Evolutionary conservation across 2,797 vertebrate species (phyloP).

Genomic region (Urophycis tenuis): DNA sequence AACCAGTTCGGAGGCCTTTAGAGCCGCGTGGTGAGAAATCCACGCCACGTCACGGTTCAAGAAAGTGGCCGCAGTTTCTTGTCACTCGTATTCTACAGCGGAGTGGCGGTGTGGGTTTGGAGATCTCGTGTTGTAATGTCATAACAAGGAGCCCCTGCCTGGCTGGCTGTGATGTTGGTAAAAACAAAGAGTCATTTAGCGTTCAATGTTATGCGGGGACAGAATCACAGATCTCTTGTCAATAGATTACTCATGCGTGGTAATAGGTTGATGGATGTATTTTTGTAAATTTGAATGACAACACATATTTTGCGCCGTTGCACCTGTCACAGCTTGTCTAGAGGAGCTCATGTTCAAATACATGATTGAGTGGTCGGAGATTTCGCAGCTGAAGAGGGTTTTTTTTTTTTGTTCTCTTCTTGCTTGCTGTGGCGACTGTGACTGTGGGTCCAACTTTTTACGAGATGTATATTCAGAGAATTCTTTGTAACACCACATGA

Average conservation of each 20-base stretch:
- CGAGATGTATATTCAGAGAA: background rate
- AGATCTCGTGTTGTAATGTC: background rate
- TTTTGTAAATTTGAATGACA: background rate
- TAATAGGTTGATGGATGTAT: background rate
- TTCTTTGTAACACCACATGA: background rate
- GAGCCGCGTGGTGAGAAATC: background rate
- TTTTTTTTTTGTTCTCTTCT: background rate
- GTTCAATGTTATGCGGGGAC: background rate
- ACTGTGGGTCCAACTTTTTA: background rate
- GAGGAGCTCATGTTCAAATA: background rate
- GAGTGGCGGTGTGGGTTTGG: background rate
- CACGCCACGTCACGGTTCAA: background rate
- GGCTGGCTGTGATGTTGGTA: background rate
- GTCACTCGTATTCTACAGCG: background rate
- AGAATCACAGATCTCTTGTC: background rate
- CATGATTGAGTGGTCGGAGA: background rate
- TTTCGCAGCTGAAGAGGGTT: background rate
- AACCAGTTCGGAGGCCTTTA: background rate
- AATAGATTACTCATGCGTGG: background rate
- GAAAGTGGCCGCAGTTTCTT: background rate
- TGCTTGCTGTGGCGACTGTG: background rate
- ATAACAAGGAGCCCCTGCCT: background rate
- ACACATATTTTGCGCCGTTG: background rate
- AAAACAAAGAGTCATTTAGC: background rate
- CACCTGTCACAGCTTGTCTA: background rate